phyloP scores from a whole-genome alignment of 2,888 invertebrate genomes.

The Eristalis pertinax region DNA sequence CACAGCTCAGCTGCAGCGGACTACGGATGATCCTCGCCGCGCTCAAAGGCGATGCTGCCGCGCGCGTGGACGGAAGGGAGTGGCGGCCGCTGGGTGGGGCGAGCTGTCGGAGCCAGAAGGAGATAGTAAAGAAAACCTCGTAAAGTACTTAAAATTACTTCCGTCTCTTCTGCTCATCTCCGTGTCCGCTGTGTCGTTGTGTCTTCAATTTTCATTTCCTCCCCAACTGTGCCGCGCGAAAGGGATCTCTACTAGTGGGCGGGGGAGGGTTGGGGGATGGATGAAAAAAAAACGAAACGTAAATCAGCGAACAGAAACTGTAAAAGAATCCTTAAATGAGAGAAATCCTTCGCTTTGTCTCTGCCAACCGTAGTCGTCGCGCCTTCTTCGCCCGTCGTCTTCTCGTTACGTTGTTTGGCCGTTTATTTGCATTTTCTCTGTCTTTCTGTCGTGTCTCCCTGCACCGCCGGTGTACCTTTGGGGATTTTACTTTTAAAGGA shows the following conservation, averaged over 20 bases:
- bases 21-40: not conserved
- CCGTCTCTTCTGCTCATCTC: conserved; percentile 20
- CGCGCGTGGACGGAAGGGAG: not conserved
- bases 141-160: conserved; percentile 66
- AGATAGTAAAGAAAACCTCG: conserved; percentile 38
- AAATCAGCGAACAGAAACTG: conserved; percentile 25
- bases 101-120: not conserved
- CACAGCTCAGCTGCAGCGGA: not conserved
- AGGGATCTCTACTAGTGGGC: not conserved
- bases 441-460: conserved; percentile 22
- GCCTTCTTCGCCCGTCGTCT: not conserved
- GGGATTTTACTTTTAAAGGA: conserved; percentile 64
- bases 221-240: conserved; percentile 12
- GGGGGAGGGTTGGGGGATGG: not conserved
- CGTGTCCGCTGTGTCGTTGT: conserved; percentile 15
- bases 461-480: not conserved
- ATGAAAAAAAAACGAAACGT: conserved; percentile 4
- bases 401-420: conserved; percentile 10
- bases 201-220: conserved; percentile 66
- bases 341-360: conserved; percentile 34
- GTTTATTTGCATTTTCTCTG: conserved; percentile 13
- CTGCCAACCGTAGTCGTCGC: not conserved
- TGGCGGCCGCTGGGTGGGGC: not conserved
- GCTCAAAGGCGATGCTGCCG: not conserved
- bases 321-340: conserved; percentile 60